Base-by-base conservation (phyloP, 2,888 invertebrate genomes). In the Eudemis profundana region DNA sequence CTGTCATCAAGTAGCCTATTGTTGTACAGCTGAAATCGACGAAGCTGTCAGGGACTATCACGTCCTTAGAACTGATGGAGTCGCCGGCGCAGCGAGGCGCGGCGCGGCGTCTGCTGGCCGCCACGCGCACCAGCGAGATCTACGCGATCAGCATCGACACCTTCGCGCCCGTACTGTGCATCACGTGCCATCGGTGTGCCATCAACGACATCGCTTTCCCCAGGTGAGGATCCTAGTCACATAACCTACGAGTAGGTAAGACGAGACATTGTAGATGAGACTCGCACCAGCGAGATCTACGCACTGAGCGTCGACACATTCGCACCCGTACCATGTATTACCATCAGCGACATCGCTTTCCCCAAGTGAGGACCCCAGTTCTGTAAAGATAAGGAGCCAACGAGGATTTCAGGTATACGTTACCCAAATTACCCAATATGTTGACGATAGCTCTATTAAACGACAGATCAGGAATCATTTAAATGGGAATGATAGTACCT, bases 131-230 rank as follows among this genome's bases (percentile, higher is more conserved):
- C 71, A 96, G 96, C 74, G 97, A 98, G 91, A 96, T 98, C 67
- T 98, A 96, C 87, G 93, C 94, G 51, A 93, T 98, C 51, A 93
- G 95, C 74, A 83, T 96, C 33, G 87, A 90, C 14, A 94, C 94
- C 15, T 96, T 97, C 82, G 87, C 92, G 4, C 92, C 95, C 1
- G 94, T 94, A 51, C 90, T 98, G 19, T 87, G 96, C 0, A 94
- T 96, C 67, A 98, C 98, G 0, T 97, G 97, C 76, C 98, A 98
- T 78, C 95, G 95, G 1, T 94, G 94, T 36, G 93, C 95, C 0
- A 95, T 98, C 72, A 96, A 96, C 77, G 95, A 96, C 75, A 89
- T 98, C 42, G 94, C 95, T 0, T 98, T 98, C 86, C 98, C 98
- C 2, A 92, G 93, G 97, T 96, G 17, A 19, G 5, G n/a, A n/a